Conservation (phyloP, 2,113 vertebrate genomes). For the Spea multiplicata region DNA sequence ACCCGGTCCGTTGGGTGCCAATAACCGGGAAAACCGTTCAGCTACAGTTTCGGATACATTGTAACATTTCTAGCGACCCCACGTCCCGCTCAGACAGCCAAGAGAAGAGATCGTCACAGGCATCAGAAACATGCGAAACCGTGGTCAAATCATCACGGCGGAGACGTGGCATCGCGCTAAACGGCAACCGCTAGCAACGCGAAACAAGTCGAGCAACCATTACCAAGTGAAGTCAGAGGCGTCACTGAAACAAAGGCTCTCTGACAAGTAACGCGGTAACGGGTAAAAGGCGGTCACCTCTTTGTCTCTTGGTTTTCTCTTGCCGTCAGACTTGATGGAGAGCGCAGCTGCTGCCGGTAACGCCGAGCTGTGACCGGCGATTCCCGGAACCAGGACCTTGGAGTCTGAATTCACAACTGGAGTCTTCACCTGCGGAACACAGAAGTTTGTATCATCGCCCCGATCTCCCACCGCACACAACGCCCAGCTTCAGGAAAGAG, state of each 20-base stretch:
- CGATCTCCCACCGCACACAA: no score
- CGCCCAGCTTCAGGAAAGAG: no score
- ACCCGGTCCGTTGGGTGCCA: no score
- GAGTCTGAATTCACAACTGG: constrained; percentile 78
- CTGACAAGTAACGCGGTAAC: not conserved
- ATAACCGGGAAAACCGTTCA: no score
- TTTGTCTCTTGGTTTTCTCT: constrained; percentile 80
- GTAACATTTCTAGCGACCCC: no score
- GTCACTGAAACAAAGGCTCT: no score
- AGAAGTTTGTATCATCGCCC: no score
- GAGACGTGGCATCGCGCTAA: no score
- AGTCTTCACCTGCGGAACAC: constrained; percentile 79
- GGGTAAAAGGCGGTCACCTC: constrained; percentile 67
- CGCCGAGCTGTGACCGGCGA: constrained; percentile 85
- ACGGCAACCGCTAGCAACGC: not conserved
- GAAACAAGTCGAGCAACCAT: no score
- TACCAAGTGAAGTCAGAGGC: no score
- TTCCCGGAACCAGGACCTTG: constrained; percentile 87
- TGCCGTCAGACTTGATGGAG: constrained; percentile 67
- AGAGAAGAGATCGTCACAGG: constrained; percentile 22
- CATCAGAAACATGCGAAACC: constrained; percentile 38
- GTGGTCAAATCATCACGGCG: constrained; percentile 27
- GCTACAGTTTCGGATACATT: no score
- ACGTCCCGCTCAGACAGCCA: constrained; percentile 33
- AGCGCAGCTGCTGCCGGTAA: constrained; percentile 61